Evolutionary conservation across 2,888 invertebrate genomes (phyloP).

Genomic region (Mamestra brassicae): DNA sequence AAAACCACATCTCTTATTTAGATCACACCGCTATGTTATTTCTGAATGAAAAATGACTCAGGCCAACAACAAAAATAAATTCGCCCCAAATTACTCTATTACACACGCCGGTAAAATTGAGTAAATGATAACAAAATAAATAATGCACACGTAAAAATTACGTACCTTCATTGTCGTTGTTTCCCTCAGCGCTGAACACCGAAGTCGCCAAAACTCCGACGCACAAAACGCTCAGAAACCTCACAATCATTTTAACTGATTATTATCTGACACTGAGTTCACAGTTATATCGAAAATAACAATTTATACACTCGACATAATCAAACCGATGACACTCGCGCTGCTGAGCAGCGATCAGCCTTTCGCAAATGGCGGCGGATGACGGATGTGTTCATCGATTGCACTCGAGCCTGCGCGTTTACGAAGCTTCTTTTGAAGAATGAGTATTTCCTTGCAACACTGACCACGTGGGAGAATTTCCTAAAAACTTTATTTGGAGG

Average conservation of each 20-base stretch:
- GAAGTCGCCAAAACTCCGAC: constrained; percentile 88
- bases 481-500: background rate
- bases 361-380: constrained; percentile 91
- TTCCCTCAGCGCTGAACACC: constrained; percentile 86
- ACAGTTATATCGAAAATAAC: constrained; percentile 86
- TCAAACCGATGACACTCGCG: constrained; percentile 87
- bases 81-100: constrained; percentile 57
- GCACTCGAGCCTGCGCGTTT: constrained; percentile 81
- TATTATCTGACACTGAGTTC: constrained; percentile 84
- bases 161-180: constrained; percentile 90
- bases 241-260: constrained; percentile 90
- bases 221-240: constrained; percentile 89
- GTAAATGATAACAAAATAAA: constrained; percentile 79
- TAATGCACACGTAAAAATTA: constrained; percentile 74
- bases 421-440: constrained; percentile 70
- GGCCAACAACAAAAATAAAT: constrained; percentile 63
- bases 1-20: constrained; percentile 59
- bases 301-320: constrained; percentile 88
- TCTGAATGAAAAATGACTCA: constrained; percentile 67
- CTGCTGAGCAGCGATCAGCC: constrained; percentile 86
- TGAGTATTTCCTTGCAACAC: constrained; percentile 53
- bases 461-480: constrained; percentile 32
- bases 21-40: constrained; percentile 61
- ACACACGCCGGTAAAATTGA: constrained; percentile 63
- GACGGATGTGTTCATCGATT: constrained; percentile 91